Conservation (phyloP, 2,113 vertebrate species). For the Rhabdornis inornatus region DNA sequence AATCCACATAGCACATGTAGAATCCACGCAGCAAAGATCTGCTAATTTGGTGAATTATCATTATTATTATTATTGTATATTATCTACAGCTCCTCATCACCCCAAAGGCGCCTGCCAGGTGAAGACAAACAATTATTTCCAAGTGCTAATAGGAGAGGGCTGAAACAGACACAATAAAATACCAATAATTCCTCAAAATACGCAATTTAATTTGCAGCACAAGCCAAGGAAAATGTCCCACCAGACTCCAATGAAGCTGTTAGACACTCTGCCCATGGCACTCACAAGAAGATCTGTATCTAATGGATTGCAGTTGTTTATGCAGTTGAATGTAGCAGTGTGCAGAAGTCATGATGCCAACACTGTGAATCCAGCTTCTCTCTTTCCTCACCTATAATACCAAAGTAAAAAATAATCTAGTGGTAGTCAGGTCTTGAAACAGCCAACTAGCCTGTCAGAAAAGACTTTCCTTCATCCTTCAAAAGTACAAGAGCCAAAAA, state of each 20-base stretch:
- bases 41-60: background rate
- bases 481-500: background rate
- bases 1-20: background rate
- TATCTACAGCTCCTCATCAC: background rate
- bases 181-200: background rate
- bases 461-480: background rate
- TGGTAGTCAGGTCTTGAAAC: background rate
- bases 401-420: background rate
- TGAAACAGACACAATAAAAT: background rate
- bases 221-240: background rate
- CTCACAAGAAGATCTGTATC: background rate
- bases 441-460: background rate
- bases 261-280: background rate
- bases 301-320: background rate
- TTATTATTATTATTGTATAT: background rate
- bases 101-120: background rate
- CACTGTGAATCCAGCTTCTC: background rate
- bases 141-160: background rate
- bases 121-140: rapidly evolving
- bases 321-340: background rate
- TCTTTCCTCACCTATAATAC: background rate
- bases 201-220: background rate
- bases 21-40: background rate
- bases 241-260: background rate
- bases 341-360: background rate